Base-by-base conservation (phyloP, 2,113 vertebrate genomes). In the Heterotilapia buettikoferi region DNA sequence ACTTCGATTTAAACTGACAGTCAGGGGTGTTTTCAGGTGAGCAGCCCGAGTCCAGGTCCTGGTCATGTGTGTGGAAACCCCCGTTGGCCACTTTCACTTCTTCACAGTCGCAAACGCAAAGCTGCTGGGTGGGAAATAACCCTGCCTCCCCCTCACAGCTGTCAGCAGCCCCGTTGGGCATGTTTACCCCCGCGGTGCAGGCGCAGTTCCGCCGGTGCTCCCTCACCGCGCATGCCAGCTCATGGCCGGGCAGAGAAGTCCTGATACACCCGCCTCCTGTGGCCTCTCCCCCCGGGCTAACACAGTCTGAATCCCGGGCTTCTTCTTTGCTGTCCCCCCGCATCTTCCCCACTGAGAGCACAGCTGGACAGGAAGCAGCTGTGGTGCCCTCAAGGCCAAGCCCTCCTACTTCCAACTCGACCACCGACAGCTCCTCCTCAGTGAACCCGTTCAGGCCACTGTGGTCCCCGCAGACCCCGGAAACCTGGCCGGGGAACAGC, bases 1-100 rank as follows among this genome's bases (percentile, higher is more conserved):
- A 4, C 16, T 40, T 36, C 16, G 2, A 26, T 5, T 85, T 85
- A 7, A 43, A 38, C 31, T 61, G 7, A 29, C 5, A 3, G 1
- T 84, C 45, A 16, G 84, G 19, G 50, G 33, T 31, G 29, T 38
- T 76, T 43, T 82, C 73, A 50, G 45, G 45, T 0, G 73, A 78
- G 71, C 45, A 50, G 1, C 71, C 26, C 26, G 6, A 50, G 16
- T 78, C 45, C 26, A n/a, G 43, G 24, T 53, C 86, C 4, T 61
- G 63, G 31, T 88, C 88, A 61, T 87, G 31, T 40, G 76, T 84
- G 86, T 96, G 90, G 4, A 96, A 92, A 57, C 95, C 97, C 1
- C 96, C 96, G 63, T 97, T 97, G 43, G 95, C 93, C n/a, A 97
- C 84, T 84, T 93, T 96, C 54, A 78, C 82, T 19, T 95, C 95